These are phyloP conservation scores for Loriculus beryllinus DNA, from an alignment of 2,797 vertebrate species.

Conservation along the genomic window DNA sequence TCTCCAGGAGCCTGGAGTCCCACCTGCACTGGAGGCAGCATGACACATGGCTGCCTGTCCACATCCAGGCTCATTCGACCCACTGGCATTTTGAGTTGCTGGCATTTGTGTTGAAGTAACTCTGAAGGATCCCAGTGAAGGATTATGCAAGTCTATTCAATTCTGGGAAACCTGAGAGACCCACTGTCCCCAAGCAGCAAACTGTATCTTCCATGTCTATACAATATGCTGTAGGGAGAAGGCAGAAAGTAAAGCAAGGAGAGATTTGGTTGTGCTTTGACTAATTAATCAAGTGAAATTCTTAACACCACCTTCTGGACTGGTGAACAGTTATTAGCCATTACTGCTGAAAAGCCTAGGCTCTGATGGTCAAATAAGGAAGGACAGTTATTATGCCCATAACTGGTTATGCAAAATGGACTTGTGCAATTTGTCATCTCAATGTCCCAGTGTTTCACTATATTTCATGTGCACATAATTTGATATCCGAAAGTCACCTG, in stretches of 20 bases:
- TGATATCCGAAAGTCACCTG: not conserved
- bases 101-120: not conserved
- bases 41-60: not conserved
- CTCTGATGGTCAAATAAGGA: not conserved
- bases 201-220: not conserved
- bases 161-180: not conserved
- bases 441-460: not conserved
- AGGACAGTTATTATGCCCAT: slow-evolving; percentile 15
- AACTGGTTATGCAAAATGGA: not conserved
- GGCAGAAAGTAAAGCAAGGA: not conserved
- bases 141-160: not conserved
- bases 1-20: not conserved
- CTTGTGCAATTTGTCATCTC: not conserved
- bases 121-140: not conserved
- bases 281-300: not conserved
- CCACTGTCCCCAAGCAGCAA: not conserved
- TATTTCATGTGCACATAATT: slow-evolving; percentile 27
- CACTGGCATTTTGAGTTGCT: not conserved
- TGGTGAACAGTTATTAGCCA: not conserved
- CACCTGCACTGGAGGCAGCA: slow-evolving; percentile 35
- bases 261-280: not conserved
- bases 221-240: not conserved
- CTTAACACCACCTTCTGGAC: not conserved
- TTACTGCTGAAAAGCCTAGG: not conserved
- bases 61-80: not conserved